A percentile compares a stretch with the other conserved stretches of the same genome.
Conservation (phyloP, 2,797 vertebrate species). For the Cuculus canorus region DNA sequence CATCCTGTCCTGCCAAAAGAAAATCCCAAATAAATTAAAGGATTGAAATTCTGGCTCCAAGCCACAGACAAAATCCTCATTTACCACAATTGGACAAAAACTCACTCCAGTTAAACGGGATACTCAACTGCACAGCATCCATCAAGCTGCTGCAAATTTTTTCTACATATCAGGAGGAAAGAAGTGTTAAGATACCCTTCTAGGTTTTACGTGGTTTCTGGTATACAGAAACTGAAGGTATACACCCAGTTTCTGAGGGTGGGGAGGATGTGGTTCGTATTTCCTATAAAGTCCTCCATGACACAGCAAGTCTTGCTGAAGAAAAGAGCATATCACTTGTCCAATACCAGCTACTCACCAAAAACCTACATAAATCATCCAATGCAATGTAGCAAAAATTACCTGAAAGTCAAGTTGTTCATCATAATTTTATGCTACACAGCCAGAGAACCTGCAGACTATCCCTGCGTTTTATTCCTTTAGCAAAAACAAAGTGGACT, state of each 20-base stretch:
- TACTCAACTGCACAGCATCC: background rate
- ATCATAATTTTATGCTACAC: background rate
- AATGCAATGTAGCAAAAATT: accelerated
- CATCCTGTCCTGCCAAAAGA: slow-evolving; percentile 34
- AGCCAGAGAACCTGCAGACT: background rate
- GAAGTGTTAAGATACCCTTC: background rate
- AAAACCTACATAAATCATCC: background rate
- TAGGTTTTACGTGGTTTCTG: background rate
- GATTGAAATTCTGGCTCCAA: slow-evolving; percentile 32
- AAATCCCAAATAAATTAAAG: slow-evolving; percentile 58
- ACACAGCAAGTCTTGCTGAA: background rate
- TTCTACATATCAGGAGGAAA: background rate
- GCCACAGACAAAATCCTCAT: slow-evolving; percentile 28
- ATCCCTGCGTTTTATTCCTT: background rate
- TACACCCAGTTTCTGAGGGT: background rate
- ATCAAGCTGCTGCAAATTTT: background rate
- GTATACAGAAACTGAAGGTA: background rate
- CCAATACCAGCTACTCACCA: background rate
- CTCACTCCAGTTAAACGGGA: background rate
- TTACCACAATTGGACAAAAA: background rate
- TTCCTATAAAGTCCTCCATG: background rate
- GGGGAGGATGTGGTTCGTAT: background rate
- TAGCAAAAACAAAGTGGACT: background rate
- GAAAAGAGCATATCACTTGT: background rate
- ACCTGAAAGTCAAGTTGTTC: background rate